These are phyloP conservation scores for Rhabdophis nuchalis DNA, from an alignment of 2,797 vertebrate genomes.

Conservation along the genomic window DNA sequence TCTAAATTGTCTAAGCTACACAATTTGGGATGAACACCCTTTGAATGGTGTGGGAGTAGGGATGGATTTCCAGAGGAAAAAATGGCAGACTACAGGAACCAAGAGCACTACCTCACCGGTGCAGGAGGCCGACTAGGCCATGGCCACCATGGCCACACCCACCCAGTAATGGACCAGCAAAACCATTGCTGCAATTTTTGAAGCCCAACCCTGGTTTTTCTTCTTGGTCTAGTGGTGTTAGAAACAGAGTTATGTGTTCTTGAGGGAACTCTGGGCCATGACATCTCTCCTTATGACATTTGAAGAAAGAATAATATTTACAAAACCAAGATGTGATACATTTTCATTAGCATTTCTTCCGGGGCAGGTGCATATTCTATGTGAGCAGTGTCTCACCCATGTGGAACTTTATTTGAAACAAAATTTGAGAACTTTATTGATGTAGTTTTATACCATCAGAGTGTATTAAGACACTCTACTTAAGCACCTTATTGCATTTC, in stretches of 20 bases:
- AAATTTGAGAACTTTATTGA: background rate
- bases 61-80: no score
- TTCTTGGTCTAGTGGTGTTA: background rate
- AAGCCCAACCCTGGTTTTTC: background rate
- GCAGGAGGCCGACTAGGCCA: no score
- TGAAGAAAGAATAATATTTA: background rate
- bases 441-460: background rate
- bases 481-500: background rate
- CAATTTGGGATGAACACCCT: no score
- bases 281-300: background rate
- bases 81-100: no score
- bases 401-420: background rate
- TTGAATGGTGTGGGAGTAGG: no score
- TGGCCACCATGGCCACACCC: no score
- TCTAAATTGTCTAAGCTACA: no score
- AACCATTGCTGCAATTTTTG: no score
- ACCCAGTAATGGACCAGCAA: no score
- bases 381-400: background rate
- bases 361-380: background rate
- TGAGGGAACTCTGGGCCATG: background rate
- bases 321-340: background rate
- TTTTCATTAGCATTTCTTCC: background rate
- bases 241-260: background rate
- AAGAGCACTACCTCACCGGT: no score
- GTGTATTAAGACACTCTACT: background rate